Evolutionary conservation across 2,113 vertebrate genomes (phyloP), one percentile per base, ranked within the genome.

Genomic region (Callaeas wilsoni): DNA sequence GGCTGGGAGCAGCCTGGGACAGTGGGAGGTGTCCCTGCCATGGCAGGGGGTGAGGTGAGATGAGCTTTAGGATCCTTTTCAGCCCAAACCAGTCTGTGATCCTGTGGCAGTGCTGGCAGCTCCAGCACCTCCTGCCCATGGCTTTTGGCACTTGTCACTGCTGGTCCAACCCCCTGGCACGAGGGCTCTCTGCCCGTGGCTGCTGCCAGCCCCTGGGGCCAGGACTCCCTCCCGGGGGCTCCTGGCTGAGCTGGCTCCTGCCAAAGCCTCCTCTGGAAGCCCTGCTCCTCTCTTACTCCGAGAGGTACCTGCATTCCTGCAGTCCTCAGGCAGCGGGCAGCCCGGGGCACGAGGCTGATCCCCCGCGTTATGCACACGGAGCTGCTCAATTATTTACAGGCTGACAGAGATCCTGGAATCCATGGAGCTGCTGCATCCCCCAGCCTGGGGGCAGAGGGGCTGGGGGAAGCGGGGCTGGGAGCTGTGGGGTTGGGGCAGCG

Each of bases 361-460:
- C 42, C 0, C 35, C 6, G 26, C 5, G 1, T 12, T 18, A 1
- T 27, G 52, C 76, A 29, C 60, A 22, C 71, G 6, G 2, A 14
- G 64, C 56, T 55, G 1, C 6, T 94, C 37, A 35, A 8, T 93
- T 59, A 23, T 50, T 70, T 8, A 2, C 76, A 64, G 81, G 46
- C 74, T 79, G 87, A 46, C 67, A 23, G 35, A 13, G 19, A 59
- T 53, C 74, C 33, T 32, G 52, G 33, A 4, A 10, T 39, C 16
- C 1, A 1, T 6, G 14, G 21, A 23, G 53, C 64, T 25, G 86
- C 44, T 46, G 82, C 70, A 13, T 32, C 53, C 49, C 9, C n/a
- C 6, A 29, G 26, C 42, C 78, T 41, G 65, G 44, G 35, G 16
- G 30, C 7, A 18, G n/a, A n/a, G n/a, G n/a, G n/a, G n/a, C n/a